phyloP scores from a whole-genome alignment of 2,113 vertebrate species.

The Fukomys damarensis region DNA sequence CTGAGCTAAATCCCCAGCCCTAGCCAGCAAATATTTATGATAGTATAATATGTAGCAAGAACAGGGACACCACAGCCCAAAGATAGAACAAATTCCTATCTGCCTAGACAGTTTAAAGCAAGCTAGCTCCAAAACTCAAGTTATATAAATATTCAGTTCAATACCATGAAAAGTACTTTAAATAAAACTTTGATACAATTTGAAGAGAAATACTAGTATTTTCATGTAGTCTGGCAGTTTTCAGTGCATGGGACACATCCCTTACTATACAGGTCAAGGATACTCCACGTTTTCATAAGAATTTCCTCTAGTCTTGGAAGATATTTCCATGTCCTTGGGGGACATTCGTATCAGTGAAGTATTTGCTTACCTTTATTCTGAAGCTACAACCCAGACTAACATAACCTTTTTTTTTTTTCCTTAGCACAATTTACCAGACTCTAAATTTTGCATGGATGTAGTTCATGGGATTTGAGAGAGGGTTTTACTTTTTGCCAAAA shows the following conservation, averaged over 20 bases:
- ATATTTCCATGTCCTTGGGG: not conserved
- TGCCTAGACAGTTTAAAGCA: not conserved
- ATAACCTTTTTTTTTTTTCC: not conserved
- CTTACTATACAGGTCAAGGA: not conserved
- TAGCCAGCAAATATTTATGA: constrained; percentile 5
- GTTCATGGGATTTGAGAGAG: not conserved
- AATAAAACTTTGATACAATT: not conserved
- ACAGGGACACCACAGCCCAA: not conserved
- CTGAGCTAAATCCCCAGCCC: too few species aligned
- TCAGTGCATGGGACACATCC: not conserved
- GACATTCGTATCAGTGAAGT: not conserved
- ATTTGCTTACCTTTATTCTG: not conserved
- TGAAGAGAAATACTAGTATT: not conserved
- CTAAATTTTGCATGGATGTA: not conserved
- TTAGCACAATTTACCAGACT: not conserved
- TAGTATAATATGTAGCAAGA: not conserved
- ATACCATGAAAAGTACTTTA: not conserved
- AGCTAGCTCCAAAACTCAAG: not conserved
- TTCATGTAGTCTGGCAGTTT: not conserved
- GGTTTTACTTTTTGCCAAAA: not conserved
- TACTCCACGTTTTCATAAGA: not conserved
- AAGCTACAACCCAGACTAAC: not conserved
- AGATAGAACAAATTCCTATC: not conserved
- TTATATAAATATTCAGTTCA: not conserved
- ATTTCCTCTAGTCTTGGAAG: not conserved